These are phyloP conservation scores for Drosophila guanche DNA, from an alignment of 1,140 invertebrate genomes.

Conservation along the genomic window DNA sequence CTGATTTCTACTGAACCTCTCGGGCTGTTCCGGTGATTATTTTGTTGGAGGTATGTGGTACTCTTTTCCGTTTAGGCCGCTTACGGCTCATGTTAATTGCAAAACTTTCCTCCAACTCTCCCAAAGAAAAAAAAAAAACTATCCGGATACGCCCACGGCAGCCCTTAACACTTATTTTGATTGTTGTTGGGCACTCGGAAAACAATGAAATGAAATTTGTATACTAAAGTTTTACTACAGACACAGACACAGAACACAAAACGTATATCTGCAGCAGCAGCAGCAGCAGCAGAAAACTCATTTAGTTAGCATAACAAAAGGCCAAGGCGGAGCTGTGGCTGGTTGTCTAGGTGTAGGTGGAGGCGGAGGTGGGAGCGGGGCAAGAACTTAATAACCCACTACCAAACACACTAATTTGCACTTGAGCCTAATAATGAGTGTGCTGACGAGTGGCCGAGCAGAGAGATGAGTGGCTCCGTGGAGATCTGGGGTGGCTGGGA, in stretches of 20 bases:
- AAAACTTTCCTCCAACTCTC: slow-evolving; percentile 54
- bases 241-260: slow-evolving; percentile 26
- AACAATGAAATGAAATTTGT: slow-evolving; percentile 82
- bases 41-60: slow-evolving; percentile 8
- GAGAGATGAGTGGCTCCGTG: slow-evolving; percentile 8
- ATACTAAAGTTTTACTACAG: slow-evolving; percentile 76
- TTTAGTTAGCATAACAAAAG: slow-evolving; percentile 80
- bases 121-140: slow-evolving; percentile 53
- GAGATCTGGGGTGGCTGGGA: slow-evolving; percentile 6
- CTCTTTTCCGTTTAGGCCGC: neutral
- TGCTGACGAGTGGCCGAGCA: slow-evolving; percentile 69
- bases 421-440: slow-evolving; percentile 81
- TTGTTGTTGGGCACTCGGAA: slow-evolving; percentile 72
- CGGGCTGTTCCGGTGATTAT: slow-evolving; percentile 48
- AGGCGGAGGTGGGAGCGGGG: slow-evolving; percentile 13
- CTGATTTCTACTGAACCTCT: slow-evolving; percentile 18
- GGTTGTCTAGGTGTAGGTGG: neutral
- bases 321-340: slow-evolving; percentile 17
- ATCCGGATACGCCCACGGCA: slow-evolving; percentile 48
- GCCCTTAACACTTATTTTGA: slow-evolving; percentile 48
- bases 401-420: slow-evolving; percentile 82
- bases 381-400: slow-evolving; percentile 77
- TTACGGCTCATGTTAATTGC: slow-evolving; percentile 74
- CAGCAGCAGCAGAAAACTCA: slow-evolving; percentile 63
- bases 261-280: slow-evolving; percentile 49